A percentile compares a stretch with the other conserved stretches of the same genome.
Conservation (phyloP, 1,140 invertebrate genomes). For the Cydia strobilella region DNA sequence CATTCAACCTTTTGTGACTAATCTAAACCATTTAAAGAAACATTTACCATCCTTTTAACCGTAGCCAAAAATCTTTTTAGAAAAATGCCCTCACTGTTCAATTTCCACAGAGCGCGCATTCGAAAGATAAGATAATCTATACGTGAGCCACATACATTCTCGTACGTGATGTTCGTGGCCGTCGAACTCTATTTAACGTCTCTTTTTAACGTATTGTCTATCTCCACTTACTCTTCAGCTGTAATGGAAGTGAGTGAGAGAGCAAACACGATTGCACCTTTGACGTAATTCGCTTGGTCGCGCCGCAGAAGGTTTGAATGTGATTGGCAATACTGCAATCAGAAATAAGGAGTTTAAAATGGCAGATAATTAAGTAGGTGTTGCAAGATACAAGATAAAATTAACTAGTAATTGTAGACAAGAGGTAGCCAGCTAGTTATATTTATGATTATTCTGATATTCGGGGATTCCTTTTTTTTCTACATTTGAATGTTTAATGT, state of each 20-base stretch:
- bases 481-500: no score
- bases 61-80: background rate
- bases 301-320: background rate
- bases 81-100: background rate
- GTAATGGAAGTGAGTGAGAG: background rate
- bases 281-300: background rate
- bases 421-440: no score
- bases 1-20: no score
- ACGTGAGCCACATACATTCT: slow-evolving; percentile 10
- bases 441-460: no score
- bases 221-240: background rate
- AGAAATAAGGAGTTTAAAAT: background rate
- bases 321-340: background rate
- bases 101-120: slow-evolving; percentile 10
- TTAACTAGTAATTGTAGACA: no score
- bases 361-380: background rate
- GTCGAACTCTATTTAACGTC: background rate
- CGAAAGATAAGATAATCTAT: slow-evolving; percentile 9
- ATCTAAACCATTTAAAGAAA: no score
- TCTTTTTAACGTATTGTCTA: background rate
- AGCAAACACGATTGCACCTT: background rate
- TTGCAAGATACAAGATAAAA: background rate
- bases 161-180: background rate
- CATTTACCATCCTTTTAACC: background rate
- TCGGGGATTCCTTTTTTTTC: no score